Evolutionary conservation across 2,797 vertebrate species (phyloP).

Genomic region (Onychomys torridus): DNA sequence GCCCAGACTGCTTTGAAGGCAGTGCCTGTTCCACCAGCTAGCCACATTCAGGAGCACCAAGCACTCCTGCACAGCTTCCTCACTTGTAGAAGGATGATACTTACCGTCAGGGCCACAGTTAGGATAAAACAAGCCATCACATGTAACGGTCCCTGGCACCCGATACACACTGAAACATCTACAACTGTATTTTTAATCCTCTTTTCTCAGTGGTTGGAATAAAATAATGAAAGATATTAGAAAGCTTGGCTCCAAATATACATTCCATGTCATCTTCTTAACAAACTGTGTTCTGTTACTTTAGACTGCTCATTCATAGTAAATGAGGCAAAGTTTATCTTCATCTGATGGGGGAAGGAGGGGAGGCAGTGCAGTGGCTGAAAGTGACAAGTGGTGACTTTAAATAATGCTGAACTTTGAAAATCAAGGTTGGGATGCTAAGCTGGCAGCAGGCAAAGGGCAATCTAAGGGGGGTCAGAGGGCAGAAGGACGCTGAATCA

Average conservation of each 20-base stretch:
- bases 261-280: neutral
- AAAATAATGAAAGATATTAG: neutral
- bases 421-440: neutral
- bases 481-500: neutral
- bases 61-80: neutral
- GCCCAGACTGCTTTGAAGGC: neutral
- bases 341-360: neutral
- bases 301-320: constrained; percentile 7
- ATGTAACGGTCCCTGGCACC: neutral
- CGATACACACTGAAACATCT: neutral
- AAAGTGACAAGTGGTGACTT: neutral
- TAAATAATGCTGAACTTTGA: neutral
- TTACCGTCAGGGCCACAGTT: neutral
- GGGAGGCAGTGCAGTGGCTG: neutral
- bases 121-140: neutral
- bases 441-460: neutral
- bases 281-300: neutral
- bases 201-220: neutral
- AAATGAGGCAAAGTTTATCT: neutral
- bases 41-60: neutral
- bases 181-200: constrained; percentile 15
- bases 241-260: constrained; percentile 9
- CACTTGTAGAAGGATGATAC: no score
- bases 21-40: neutral
- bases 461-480: neutral